Conservation (phyloP, 2,888 invertebrate species). For the Scrobipalpa costella region DNA sequence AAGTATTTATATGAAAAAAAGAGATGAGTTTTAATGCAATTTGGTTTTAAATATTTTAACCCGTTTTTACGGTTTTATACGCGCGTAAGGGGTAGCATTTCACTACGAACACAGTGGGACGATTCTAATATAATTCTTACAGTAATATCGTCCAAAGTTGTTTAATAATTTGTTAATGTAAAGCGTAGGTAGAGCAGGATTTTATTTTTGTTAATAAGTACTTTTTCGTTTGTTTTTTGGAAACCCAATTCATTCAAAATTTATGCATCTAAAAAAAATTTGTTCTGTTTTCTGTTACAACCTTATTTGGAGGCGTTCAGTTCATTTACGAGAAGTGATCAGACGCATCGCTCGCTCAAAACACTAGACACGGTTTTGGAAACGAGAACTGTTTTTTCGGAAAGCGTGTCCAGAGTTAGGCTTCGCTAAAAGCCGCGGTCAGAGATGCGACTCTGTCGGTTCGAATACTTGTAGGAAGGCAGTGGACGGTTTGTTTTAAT, state of each 20-base stretch:
- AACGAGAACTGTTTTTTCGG: constrained; percentile 25
- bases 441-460: constrained; percentile 41
- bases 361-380: constrained; percentile 43
- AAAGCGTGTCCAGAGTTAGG: constrained; percentile 33
- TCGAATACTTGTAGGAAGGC: constrained; percentile 43
- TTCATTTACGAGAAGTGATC: constrained; percentile 39
- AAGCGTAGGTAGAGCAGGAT: constrained; percentile 67
- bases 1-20: constrained; percentile 22
- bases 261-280: constrained; percentile 47
- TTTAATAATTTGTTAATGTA: constrained; percentile 76
- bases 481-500: constrained; percentile 61
- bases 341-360: constrained; percentile 39
- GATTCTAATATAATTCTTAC: constrained; percentile 81
- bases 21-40: neutral
- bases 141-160: constrained; percentile 78
- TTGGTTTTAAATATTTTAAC: constrained; percentile 32
- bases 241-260: constrained; percentile 58
- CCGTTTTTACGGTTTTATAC: constrained; percentile 35
- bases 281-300: constrained; percentile 57
- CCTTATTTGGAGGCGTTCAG: constrained; percentile 43
- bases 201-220: constrained; percentile 69
- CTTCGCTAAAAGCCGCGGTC: constrained; percentile 34
- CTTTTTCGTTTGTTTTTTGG: constrained; percentile 67
- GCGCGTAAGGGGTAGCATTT: constrained; percentile 57
- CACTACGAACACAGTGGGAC: constrained; percentile 65